Conservation (phyloP, 2,888 invertebrate species). For the Eilema griseolum region DNA sequence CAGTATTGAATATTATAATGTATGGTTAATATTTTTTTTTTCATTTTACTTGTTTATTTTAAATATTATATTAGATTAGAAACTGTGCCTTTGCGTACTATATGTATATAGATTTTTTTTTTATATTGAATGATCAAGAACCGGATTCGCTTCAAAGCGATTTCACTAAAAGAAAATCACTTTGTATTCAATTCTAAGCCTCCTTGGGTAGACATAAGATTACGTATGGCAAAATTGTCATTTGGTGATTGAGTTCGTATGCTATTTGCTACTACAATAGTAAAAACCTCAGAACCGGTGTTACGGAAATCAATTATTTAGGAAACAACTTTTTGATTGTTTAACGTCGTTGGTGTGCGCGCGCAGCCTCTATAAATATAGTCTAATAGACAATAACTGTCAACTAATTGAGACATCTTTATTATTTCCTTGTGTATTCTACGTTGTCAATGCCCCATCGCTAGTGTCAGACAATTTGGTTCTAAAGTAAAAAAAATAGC, state of each 20-base stretch:
- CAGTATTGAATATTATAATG: neutral
- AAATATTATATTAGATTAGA: too few species aligned
- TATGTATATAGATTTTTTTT: too few species aligned
- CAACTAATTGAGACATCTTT: slow-evolving; percentile 1
- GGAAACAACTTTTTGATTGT: neutral
- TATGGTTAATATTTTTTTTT: neutral
- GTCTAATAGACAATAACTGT: slow-evolving; percentile 5
- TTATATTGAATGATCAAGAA: too few species aligned
- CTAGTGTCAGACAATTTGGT: neutral
- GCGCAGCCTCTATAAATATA: slow-evolving; percentile 1
- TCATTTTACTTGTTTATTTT: too few species aligned
- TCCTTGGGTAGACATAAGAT: too few species aligned
- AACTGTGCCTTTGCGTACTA: too few species aligned
- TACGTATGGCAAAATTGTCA: too few species aligned
- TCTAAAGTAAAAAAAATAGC: neutral
- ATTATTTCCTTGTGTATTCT: slow-evolving; percentile 4
- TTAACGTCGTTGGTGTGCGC: neutral
- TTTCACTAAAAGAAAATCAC: too few species aligned
- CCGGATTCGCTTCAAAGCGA: too few species aligned
- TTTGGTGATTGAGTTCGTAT: neutral
- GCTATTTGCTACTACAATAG: neutral
- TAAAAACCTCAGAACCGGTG: neutral
- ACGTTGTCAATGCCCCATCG: neutral
- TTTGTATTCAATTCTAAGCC: too few species aligned
- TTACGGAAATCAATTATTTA: neutral